A percentile compares a stretch with the other conserved stretches of the same genome.
Conservation (phyloP, 2,113 vertebrate species). For the Arothron firmamentum region DNA sequence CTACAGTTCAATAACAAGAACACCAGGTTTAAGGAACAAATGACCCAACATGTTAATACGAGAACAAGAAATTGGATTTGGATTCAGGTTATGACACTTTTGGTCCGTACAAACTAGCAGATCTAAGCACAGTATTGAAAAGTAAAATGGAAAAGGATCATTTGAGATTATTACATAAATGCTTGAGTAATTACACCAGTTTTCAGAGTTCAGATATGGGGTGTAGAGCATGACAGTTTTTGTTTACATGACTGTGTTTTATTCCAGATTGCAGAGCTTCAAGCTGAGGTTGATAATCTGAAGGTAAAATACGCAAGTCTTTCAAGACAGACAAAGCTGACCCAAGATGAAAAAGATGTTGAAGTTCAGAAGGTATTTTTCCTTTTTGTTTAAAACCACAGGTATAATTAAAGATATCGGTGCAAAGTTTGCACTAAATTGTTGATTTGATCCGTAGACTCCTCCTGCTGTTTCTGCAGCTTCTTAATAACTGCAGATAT, state of each 20-base stretch:
- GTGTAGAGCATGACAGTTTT: background rate
- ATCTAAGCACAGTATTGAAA: background rate
- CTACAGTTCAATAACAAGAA: background rate
- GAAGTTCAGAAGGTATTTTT: conserved; percentile 69
- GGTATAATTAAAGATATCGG: too few species aligned
- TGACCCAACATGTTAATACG: too few species aligned
- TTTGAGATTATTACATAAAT: background rate
- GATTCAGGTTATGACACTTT: too few species aligned
- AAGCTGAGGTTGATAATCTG: conserved; percentile 70
- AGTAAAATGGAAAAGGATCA: background rate
- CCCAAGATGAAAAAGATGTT: conserved; percentile 61
- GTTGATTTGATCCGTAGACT: too few species aligned
- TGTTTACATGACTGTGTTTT: background rate
- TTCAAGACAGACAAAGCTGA: conserved; percentile 65
- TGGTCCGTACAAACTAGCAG: too few species aligned
- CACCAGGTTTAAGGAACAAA: too few species aligned
- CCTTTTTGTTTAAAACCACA: too few species aligned
- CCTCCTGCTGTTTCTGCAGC: too few species aligned
- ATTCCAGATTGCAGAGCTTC: conserved; percentile 74
- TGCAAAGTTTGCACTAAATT: too few species aligned
- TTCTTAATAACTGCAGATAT: too few species aligned
- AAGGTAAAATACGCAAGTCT: conserved; percentile 68
- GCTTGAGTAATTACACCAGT: background rate
- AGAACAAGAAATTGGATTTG: too few species aligned
- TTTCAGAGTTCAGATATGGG: background rate